A percentile compares a stretch with the other conserved stretches of the same genome.
These are phyloP conservation scores for Laticauda laticaudata DNA, from an alignment of 2,113 vertebrate species.

Conservation along the genomic window DNA sequence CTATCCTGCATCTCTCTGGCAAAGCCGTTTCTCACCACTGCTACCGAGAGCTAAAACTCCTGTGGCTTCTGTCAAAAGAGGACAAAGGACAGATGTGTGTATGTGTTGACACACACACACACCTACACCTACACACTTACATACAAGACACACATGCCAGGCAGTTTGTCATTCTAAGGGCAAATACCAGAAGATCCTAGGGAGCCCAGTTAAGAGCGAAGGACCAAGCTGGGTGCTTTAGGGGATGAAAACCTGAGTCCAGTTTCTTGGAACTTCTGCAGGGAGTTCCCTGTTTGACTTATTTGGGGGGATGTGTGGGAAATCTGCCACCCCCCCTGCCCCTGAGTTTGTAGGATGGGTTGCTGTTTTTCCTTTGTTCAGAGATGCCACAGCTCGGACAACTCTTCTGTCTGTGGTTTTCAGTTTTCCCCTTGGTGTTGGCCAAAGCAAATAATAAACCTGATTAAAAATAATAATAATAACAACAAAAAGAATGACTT, in stretches of 20 bases:
- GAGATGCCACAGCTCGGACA: neutral
- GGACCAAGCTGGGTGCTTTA: neutral
- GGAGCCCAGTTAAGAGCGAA: neutral
- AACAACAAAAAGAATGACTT: slow-evolving; percentile 26
- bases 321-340: neutral
- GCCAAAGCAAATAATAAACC: neutral
- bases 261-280: neutral
- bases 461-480: neutral
- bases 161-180: neutral
- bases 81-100: neutral
- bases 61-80: neutral
- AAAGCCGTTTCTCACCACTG: neutral
- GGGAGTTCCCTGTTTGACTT: neutral
- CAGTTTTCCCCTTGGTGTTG: neutral
- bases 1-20: neutral
- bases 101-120: neutral
- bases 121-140: neutral
- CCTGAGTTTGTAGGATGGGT: neutral
- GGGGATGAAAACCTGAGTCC: neutral
- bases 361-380: neutral
- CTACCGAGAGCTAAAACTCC: neutral
- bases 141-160: neutral
- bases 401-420: neutral
- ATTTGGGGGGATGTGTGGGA: neutral
- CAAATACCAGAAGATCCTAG: neutral